These are phyloP conservation scores for Spodoptera littoralis DNA, from an alignment of 2,888 invertebrate species.

Conservation along the genomic window DNA sequence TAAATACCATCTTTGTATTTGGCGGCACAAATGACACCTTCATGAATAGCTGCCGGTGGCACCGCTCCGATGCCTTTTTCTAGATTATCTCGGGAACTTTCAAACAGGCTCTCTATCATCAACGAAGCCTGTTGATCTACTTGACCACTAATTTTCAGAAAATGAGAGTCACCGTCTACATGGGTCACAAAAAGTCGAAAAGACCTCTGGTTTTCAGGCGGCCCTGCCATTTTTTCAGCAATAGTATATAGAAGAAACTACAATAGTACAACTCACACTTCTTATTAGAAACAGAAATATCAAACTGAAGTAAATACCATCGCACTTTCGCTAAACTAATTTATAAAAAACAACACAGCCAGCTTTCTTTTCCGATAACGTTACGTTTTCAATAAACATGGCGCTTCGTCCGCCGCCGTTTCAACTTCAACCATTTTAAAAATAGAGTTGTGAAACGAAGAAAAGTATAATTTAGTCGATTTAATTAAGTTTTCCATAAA, in stretches of 20 bases:
- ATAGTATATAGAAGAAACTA: conserved; percentile 30
- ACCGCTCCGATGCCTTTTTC: conserved; percentile 83
- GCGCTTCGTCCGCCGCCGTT: conserved; percentile 61
- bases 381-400: conserved; percentile 84
- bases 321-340: conserved; percentile 64
- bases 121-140: conserved; percentile 88
- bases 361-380: conserved; percentile 84
- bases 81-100: conserved; percentile 76
- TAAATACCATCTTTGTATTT: conserved; percentile 91
- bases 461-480: conserved; percentile 23
- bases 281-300: conserved; percentile 56
- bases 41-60: conserved; percentile 83
- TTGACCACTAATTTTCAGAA: conserved; percentile 93
- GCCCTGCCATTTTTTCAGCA: conserved; percentile 73
- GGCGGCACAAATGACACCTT: conserved; percentile 90
- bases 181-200: conserved; percentile 90
- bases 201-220: conserved; percentile 73
- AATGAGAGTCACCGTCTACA: conserved; percentile 91
- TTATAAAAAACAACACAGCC: conserved; percentile 72
- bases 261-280: conserved; percentile 70
- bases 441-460: conserved; percentile 33
- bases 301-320: conserved; percentile 57
- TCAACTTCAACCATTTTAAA: conserved; percentile 38
- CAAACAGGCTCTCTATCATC: conserved; percentile 87
- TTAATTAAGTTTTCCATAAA: not conserved